Conservation (phyloP, 2,113 vertebrate species). For the Thymallus thymallus region DNA sequence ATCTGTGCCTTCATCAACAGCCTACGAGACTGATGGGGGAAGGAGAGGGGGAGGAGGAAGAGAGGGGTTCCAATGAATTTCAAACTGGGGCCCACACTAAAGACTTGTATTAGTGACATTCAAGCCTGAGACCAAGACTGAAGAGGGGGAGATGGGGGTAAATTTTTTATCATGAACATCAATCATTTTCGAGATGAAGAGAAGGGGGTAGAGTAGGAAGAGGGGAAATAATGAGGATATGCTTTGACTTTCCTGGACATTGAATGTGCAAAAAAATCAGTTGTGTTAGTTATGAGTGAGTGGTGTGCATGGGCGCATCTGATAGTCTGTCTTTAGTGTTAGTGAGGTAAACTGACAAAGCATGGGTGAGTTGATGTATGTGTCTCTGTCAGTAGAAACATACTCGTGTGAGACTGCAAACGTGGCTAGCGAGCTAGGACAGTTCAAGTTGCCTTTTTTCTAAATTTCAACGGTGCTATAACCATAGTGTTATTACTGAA, state of each 20-base stretch:
- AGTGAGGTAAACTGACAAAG: constrained; percentile 11
- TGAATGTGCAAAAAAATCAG: constrained; percentile 57
- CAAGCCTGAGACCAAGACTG: neutral
- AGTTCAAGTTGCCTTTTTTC: constrained; percentile 61
- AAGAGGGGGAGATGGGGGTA: neutral
- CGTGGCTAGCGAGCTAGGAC: constrained; percentile 21
- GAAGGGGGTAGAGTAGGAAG: neutral
- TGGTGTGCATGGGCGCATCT: neutral
- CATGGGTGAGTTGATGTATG: neutral
- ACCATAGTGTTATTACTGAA: constrained; percentile 39
- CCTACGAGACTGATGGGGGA: constrained; percentile 85
- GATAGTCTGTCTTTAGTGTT: constrained; percentile 15
- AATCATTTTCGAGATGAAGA: constrained; percentile 5
- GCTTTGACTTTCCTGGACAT: constrained; percentile 41
- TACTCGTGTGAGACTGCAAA: constrained; percentile 34
- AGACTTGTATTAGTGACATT: neutral
- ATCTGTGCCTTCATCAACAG: constrained; percentile 98
- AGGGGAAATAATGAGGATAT: constrained; percentile 27
- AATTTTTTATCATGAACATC: constrained; percentile 1
- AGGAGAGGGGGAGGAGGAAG: neutral
- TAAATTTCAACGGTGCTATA: constrained; percentile 64
- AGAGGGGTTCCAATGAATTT: neutral
- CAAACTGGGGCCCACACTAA: constrained; percentile 12
- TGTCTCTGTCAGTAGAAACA: constrained; percentile 22
- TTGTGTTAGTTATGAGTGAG: constrained; percentile 15